Percentiles rank a stretch among this genome's conserved stretches.
These are phyloP conservation scores for Euphydryas editha DNA, from an alignment of 2,888 invertebrate genomes.

Conservation along the genomic window DNA sequence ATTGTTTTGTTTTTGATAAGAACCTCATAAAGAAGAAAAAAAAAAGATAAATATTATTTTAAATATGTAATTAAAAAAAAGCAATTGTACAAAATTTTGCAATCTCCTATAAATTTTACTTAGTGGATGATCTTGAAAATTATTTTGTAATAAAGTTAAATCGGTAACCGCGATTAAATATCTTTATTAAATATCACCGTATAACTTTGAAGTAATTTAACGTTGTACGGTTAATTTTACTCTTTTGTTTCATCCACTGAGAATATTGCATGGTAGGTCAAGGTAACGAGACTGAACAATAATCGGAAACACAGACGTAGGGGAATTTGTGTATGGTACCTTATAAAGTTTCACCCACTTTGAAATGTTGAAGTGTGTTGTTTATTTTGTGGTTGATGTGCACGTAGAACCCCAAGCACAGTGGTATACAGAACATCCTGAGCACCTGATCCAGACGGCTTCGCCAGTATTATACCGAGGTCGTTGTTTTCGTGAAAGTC, in stretches of 20 bases:
- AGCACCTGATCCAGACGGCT: slow-evolving; percentile 39
- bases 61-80: slow-evolving; percentile 16
- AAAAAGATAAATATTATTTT: background rate
- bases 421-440: slow-evolving; percentile 35
- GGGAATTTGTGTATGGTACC: slow-evolving; percentile 83
- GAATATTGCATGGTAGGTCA: slow-evolving; percentile 71
- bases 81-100: slow-evolving; percentile 44
- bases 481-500: slow-evolving; percentile 51
- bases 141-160: slow-evolving; percentile 17
- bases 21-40: background rate
- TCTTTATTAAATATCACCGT: slow-evolving; percentile 21
- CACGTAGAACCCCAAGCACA: slow-evolving; percentile 64
- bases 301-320: slow-evolving; percentile 59
- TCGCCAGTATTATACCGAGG: slow-evolving; percentile 20
- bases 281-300: slow-evolving; percentile 48
- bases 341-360: slow-evolving; percentile 83
- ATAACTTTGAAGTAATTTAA: slow-evolving; percentile 30
- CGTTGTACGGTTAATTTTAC: slow-evolving; percentile 1
- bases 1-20: background rate
- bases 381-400: slow-evolving; percentile 67
- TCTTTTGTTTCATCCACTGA: slow-evolving; percentile 56
- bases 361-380: slow-evolving; percentile 63
- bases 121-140: slow-evolving; percentile 55
- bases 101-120: slow-evolving; percentile 53
- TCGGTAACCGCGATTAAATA: slow-evolving; percentile 11